Evolutionary conservation across 2,888 invertebrate species (phyloP).

Genomic region (Brenthis hecate): DNA sequence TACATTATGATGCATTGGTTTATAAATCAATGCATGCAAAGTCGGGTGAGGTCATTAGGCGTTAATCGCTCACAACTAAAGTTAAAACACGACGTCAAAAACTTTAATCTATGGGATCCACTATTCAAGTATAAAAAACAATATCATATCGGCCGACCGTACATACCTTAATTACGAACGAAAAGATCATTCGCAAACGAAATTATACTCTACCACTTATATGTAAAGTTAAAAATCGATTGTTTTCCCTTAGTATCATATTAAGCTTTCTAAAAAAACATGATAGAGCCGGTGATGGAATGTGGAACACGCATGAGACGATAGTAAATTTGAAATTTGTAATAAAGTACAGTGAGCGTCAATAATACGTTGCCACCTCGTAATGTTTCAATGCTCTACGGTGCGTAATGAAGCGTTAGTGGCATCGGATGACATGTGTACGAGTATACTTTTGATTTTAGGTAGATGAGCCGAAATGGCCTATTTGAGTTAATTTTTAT

Average conservation of each 20-base stretch:
- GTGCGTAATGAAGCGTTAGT: neutral
- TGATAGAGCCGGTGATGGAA: constrained; percentile 70
- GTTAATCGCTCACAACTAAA: constrained; percentile 38
- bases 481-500: too few relatives aligned
- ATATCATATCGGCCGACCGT: constrained; percentile 69
- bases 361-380: constrained; percentile 33
- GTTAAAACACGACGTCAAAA: constrained; percentile 51
- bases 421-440: too few relatives aligned
- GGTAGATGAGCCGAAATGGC: too few relatives aligned
- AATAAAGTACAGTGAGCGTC: constrained; percentile 42
- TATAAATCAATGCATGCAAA: constrained; percentile 28
- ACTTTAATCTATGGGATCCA: constrained; percentile 70
- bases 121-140: constrained; percentile 77
- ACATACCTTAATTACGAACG: constrained; percentile 73
- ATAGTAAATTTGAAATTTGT: constrained; percentile 52
- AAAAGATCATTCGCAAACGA: constrained; percentile 38
- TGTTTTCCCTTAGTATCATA: constrained; percentile 43
- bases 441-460: too few relatives aligned
- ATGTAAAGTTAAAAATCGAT: constrained; percentile 44
- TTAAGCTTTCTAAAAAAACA: constrained; percentile 79
- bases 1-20: constrained; percentile 12
- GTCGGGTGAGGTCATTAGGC: constrained; percentile 35
- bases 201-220: constrained; percentile 41
- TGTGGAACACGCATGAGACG: constrained; percentile 66
- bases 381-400: constrained; percentile 17